phyloP scores from a whole-genome alignment of 2,797 vertebrate species.

The Ambastaia sidthimunki region DNA sequence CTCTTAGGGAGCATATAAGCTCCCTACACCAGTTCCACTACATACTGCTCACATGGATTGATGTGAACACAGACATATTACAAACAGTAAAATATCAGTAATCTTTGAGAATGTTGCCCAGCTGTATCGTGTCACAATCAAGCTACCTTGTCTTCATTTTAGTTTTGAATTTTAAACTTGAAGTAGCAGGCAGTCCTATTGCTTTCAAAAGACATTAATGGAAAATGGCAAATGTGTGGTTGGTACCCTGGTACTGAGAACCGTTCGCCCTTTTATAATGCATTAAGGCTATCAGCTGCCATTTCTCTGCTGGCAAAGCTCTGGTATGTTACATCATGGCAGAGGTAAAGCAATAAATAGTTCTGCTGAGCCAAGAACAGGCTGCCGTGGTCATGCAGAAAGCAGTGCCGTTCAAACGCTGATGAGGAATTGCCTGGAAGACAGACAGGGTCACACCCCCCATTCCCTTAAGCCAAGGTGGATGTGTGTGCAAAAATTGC shows the following conservation, averaged over 20 bases:
- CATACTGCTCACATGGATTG: no score
- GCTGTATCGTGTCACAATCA: background rate
- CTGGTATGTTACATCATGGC: slow-evolving; percentile 6
- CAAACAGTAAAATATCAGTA: background rate
- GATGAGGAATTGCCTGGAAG: slow-evolving; percentile 13
- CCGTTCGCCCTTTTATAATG: slow-evolving; percentile 1
- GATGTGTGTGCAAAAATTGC: slow-evolving; percentile 14
- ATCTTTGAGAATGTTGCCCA: no score
- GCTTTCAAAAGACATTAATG: background rate
- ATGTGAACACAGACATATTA: no score
- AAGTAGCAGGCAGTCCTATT: background rate
- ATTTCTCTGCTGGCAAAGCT: slow-evolving; percentile 25
- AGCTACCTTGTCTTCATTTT: slow-evolving; percentile 15
- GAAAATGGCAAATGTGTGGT: slow-evolving; percentile 3
- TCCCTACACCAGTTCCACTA: no score
- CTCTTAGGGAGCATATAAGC: no score
- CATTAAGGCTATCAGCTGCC: slow-evolving; percentile 12
- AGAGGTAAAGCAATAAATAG: slow-evolving; percentile 32
- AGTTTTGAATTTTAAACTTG: slow-evolving; percentile 22
- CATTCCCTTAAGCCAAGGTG: slow-evolving; percentile 19
- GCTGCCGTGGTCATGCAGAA: slow-evolving; percentile 37
- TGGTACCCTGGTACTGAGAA: background rate
- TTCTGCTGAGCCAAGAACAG: slow-evolving; percentile 36
- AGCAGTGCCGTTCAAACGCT: slow-evolving; percentile 10
- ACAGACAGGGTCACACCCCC: slow-evolving; percentile 29